Conservation (phyloP, 1,140 invertebrate species). For the Eurosta solidaginis region DNA sequence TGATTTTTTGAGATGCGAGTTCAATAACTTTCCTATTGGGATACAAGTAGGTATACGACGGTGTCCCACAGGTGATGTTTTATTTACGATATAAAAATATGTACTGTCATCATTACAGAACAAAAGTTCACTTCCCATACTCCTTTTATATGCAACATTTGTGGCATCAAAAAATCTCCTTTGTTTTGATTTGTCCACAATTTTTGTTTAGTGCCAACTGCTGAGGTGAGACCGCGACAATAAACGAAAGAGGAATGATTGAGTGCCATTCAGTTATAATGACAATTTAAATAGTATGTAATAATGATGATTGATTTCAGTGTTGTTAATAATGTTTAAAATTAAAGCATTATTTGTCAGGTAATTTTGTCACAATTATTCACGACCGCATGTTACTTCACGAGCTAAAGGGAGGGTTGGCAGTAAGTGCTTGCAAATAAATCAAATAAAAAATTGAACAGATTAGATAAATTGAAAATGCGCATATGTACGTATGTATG, state of each 20-base stretch:
- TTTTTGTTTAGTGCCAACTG: no score
- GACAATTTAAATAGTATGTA: slow-evolving; percentile 6
- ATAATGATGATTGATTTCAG: slow-evolving; percentile 5
- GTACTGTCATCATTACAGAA: not conserved
- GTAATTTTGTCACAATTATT: slow-evolving; percentile 17
- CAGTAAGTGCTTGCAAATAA: not conserved
- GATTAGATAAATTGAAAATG: not conserved
- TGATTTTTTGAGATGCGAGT: no score
- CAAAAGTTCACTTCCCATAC: no score
- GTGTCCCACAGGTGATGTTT: not conserved
- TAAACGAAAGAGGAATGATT: not conserved
- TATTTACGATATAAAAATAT: not conserved
- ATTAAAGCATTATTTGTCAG: not conserved
- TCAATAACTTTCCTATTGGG: no score
- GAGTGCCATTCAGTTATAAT: not conserved
- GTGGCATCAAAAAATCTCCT: not conserved
- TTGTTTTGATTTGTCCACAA: not conserved
- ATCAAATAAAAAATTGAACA: not conserved
- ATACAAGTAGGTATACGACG: no score
- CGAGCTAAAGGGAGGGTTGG: not conserved
- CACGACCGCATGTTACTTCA: not conserved
- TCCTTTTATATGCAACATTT: not conserved
- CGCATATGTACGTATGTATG: not conserved
- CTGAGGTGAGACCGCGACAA: not conserved
- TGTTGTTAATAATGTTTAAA: not conserved